Evolutionary conservation across 2,888 invertebrate genomes (phyloP).

Genomic region (Stenodera caucasica): DNA sequence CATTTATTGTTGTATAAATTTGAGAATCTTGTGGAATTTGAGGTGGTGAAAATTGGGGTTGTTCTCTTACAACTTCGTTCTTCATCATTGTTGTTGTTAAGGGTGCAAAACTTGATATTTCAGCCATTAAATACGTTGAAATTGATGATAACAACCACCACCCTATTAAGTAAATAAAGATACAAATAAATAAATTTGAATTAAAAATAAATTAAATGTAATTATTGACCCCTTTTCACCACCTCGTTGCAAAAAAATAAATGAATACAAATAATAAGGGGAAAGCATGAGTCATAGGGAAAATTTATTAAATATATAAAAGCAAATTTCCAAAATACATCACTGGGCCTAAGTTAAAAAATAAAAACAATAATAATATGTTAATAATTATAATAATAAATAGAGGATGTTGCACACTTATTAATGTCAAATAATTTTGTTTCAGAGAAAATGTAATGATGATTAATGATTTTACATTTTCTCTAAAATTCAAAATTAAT

Average conservation of each 20-base stretch:
- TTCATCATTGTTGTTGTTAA: background rate
- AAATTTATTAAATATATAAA: conserved; percentile 27
- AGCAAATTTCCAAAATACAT: conserved; percentile 14
- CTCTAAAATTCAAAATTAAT: too few species aligned
- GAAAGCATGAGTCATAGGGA: conserved; percentile 15
- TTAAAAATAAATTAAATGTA: background rate
- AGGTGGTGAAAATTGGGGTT: background rate
- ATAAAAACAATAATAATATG: too few species aligned
- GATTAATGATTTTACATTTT: too few species aligned
- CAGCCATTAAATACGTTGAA: conserved; percentile 21
- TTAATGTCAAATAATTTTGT: too few species aligned
- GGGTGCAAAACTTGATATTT: background rate
- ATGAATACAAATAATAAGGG: conserved; percentile 24
- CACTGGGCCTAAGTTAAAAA: too few species aligned
- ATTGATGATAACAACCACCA: conserved; percentile 47
- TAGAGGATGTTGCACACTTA: too few species aligned
- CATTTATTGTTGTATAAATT: conserved; percentile 39
- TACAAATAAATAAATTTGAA: conserved; percentile 25
- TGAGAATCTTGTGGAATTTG: conserved; percentile 36
- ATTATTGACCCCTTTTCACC: conserved; percentile 44
- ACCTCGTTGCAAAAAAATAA: conserved; percentile 30
- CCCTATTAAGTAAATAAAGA: conserved; percentile 43
- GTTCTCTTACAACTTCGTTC: background rate
- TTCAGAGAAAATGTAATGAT: too few species aligned
- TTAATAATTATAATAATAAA: too few species aligned